Base-by-base conservation (phyloP, 2,888 invertebrate genomes). In the Dione juno region DNA sequence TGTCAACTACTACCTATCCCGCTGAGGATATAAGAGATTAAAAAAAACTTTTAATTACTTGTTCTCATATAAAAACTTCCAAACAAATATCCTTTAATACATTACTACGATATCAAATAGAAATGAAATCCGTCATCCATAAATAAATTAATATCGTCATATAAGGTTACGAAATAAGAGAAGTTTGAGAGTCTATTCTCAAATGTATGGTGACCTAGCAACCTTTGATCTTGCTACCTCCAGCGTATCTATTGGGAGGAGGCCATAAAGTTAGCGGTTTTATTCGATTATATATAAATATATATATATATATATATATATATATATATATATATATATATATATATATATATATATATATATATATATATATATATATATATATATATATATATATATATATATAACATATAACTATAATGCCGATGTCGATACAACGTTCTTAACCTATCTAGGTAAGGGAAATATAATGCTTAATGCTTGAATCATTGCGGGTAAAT, bases 181-280 rank as follows among this genome's bases (percentile, higher is more conserved):
- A 85, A 78, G 75, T 78, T 84, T 82, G 83, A 82, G 84, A 84
- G 82, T 84, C 82, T 73, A 80, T 82, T 81, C 77, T 79, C 79
- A 82, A 85, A 81, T 80, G 82, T 80, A 79, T 82, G 86, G 80
- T 82, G 84, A 80, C 87, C 79, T 88, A 82, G 88, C 86, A 88
- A 88, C 89, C 82, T 88, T 88, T 89, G 88, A 88, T 88, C 86
- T 85, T 74, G 73, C 74, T 74, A 71, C 76, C 79, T 74, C 77
- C 78, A 82, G 79, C 75, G 80, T 68, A 77, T 79, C 74, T 53
- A 54, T 64, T 69, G 66, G 69, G 72, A 16, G 1, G 40, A 67
- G 79, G 84, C 81, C 76, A 76, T n/a, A 54, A 83, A 78, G 77
- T 16, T 0, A 50, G 76, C 75, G 78, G n/a, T n/a, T n/a, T n/a